Percentiles rank a stretch among this genome's conserved stretches.
These are phyloP conservation scores for Dinocampus coccinellae DNA, from an alignment of 2,888 invertebrate species.

Conservation along the genomic window DNA sequence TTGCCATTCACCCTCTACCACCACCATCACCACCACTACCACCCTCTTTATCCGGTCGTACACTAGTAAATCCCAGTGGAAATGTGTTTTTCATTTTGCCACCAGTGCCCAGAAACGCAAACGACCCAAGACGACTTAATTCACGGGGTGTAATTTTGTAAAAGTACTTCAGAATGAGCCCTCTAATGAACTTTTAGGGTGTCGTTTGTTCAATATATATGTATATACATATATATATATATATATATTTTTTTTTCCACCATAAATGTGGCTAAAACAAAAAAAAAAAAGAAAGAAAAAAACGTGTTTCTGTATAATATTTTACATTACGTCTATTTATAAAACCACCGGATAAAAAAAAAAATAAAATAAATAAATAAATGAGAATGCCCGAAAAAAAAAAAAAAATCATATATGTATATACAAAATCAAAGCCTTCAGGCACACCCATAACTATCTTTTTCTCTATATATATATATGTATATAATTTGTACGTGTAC, in stretches of 20 bases:
- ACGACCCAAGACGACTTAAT: conserved; percentile 39
- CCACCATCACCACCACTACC: neutral
- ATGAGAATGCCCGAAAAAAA: too few relatives aligned
- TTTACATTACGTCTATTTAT: too few relatives aligned
- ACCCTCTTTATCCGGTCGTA: neutral
- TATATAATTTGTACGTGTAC: neutral
- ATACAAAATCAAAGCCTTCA: too few relatives aligned
- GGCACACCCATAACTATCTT: too few relatives aligned
- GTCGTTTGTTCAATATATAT: conserved; percentile 23
- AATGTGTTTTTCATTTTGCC: conserved; percentile 38
- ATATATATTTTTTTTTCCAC: neutral
- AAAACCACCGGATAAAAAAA: too few relatives aligned
- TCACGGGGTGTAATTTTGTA: conserved; percentile 47
- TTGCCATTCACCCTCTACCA: neutral
- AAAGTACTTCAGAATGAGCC: conserved; percentile 47
- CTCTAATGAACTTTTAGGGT: neutral
- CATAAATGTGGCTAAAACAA: too few relatives aligned
- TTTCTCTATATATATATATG: neutral
- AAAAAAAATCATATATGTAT: too few relatives aligned
- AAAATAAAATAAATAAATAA: too few relatives aligned
- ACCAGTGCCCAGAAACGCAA: conserved; percentile 28
- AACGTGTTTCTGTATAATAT: neutral
- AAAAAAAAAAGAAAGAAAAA: too few relatives aligned
- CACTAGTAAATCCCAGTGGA: conserved; percentile 35
- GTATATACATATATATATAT: neutral